Base-by-base conservation (phyloP, 1,140 invertebrate species). In the Popillia japonica region DNA sequence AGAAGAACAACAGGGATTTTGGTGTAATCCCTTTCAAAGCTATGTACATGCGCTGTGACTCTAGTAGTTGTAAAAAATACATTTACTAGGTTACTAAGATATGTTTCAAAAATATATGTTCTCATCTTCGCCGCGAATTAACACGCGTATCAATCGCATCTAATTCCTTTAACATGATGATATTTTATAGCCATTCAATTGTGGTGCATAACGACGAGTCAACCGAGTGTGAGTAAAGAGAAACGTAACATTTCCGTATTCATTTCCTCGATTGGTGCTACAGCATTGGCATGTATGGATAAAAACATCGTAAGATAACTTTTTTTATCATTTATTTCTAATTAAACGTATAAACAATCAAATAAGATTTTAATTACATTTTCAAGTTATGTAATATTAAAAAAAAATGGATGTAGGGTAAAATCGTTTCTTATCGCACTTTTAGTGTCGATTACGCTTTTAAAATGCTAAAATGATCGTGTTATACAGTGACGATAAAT, bases 281-380 rank as follows among this genome's bases (percentile, higher is more conserved):
- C 17, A 20, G 61, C 61, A 64, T 64, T 20, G 7, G 61, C 61
- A 64, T 48, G 44, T 48, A 48, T 48, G 22, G 20, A 64, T 9
- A 64, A 64, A 64, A 64, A 64, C 61, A 64, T 64, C 61, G 61
- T 27, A 64, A 23, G 6, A 17, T 64, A 64, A 64, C 61, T 64
- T 64, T 73, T n/a, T 73, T 73, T 73, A 42, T 73, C 14, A 73
- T 73, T 73, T 73, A 73, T 73, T 73, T 73, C 72, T 73, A 73
- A 73, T 73, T 73, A 73, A 73, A 73, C 8, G 72, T 73, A 73
- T 73, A 73, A 73, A 73, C 72, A 73, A 73, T 73, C 11, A 73
- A 73, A 73, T 73, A 73, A 73, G 40, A 27, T 20, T 73, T 40
- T 41, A 20, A 11, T 73, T 11, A 9, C 11, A 27, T 73, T 40